These are phyloP conservation scores for Rhagophthalmus giganteus DNA, from an alignment of 2,888 invertebrate genomes.

Conservation along the genomic window DNA sequence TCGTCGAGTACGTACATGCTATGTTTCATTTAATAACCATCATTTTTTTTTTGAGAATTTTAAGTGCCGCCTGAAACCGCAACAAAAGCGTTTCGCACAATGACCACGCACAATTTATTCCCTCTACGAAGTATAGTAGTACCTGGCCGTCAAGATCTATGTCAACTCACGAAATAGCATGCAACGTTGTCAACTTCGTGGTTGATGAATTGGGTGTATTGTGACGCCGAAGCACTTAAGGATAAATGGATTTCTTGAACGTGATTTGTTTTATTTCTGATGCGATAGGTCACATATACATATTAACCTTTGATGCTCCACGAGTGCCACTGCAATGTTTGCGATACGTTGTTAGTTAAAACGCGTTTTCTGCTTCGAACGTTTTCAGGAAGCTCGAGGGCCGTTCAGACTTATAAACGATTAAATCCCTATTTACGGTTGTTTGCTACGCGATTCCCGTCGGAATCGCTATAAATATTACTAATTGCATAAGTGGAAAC, in stretches of 20 bases:
- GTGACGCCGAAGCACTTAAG: conserved; percentile 33
- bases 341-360: too few relatives aligned
- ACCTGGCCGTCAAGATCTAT: not conserved
- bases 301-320: not conserved
- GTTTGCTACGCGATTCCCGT: conserved; percentile 1
- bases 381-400: too few relatives aligned
- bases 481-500: too few relatives aligned
- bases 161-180: conserved; percentile 24
- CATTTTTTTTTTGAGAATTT: too few relatives aligned
- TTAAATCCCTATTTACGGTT: conserved; percentile 2
- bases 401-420: conserved; percentile 1
- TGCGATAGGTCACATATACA: not conserved
- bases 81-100: too few relatives aligned
- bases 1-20: too few relatives aligned
- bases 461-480: conserved; percentile 6
- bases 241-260: conserved; percentile 20
- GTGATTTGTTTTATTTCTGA: conserved; percentile 15
- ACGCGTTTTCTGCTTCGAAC: not conserved
- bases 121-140: conserved; percentile 16
- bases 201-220: conserved; percentile 33
- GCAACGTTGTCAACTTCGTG: conserved; percentile 27
- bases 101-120: too few relatives aligned
- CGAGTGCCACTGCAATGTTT: too few relatives aligned
- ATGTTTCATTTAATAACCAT: too few relatives aligned
- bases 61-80: too few relatives aligned